phyloP scores from a whole-genome alignment of 2,888 invertebrate species.

The Periphyllus acericola region DNA sequence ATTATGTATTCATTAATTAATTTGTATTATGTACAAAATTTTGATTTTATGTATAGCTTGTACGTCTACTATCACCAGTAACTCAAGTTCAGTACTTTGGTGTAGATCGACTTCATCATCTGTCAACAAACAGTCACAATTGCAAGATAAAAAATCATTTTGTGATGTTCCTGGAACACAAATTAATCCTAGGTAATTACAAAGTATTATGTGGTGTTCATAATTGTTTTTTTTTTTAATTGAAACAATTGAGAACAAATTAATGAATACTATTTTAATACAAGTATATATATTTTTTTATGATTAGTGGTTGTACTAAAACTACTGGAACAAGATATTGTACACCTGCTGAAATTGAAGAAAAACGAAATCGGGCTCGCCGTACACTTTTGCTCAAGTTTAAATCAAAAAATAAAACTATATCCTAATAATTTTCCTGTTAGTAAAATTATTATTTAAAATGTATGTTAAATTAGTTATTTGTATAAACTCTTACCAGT shows the following conservation, averaged over 20 bases:
- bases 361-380: conserved; percentile 19
- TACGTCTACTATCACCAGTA: neutral
- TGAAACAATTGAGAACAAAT: neutral
- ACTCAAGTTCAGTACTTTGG: conserved; percentile 26
- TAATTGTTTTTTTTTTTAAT: neutral
- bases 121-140: neutral
- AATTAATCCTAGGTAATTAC: conserved; percentile 19
- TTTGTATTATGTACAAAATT: neutral
- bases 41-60: neutral
- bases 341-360: conserved; percentile 47
- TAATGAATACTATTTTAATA: neutral
- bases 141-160: neutral
- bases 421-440: neutral
- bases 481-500: neutral
- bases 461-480: neutral
- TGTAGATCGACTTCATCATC: conserved; percentile 19
- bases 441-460: neutral
- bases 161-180: neutral
- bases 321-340: conserved; percentile 10
- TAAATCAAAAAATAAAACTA: conserved; percentile 47
- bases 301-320: neutral
- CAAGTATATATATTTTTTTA: conserved; percentile 8
- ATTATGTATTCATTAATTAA: neutral
- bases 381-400: conserved; percentile 36
- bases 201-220: neutral